These are phyloP conservation scores for Astur gentilis DNA, from an alignment of 2,113 vertebrate species.

Conservation along the genomic window DNA sequence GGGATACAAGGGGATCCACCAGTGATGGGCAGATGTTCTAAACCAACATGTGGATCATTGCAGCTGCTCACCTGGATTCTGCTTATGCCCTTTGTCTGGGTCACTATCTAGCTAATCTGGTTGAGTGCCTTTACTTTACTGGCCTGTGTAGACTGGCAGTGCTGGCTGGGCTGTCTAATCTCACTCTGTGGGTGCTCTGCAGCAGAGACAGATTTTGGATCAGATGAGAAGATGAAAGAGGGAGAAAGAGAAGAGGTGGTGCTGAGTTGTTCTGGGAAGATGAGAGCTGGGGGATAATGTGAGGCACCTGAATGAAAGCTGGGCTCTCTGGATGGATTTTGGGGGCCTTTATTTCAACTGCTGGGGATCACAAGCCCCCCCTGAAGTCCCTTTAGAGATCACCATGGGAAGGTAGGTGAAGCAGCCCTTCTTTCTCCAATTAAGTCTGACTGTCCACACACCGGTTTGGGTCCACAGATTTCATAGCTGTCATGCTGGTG, in stretches of 20 bases:
- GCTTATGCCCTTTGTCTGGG: not conserved
- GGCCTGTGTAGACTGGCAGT: not conserved
- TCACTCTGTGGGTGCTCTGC: not conserved
- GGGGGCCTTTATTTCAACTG: not conserved
- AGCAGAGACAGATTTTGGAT: not conserved
- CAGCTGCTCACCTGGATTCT: not conserved
- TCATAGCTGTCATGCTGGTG: not conserved
- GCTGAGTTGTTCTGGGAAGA: not conserved
- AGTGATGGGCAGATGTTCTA: not conserved
- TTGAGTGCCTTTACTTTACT: not conserved
- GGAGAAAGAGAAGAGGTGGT: not conserved
- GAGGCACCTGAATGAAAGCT: not conserved
- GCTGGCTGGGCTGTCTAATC: not conserved
- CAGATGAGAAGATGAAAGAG: not conserved
- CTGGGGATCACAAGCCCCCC: not conserved
- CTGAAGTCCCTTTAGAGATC: not conserved
- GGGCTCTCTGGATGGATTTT: not conserved
- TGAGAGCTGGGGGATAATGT: not conserved
- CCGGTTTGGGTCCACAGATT: not conserved
- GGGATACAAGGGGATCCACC: accelerated
- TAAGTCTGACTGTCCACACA: not conserved
- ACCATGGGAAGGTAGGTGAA: not conserved
- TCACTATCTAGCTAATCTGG: not conserved
- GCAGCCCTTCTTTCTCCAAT: not conserved
- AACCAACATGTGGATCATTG: not conserved